These are phyloP conservation scores for Ooceraea biroi DNA, from an alignment of 1,140 invertebrate species.

Conservation along the genomic window DNA sequence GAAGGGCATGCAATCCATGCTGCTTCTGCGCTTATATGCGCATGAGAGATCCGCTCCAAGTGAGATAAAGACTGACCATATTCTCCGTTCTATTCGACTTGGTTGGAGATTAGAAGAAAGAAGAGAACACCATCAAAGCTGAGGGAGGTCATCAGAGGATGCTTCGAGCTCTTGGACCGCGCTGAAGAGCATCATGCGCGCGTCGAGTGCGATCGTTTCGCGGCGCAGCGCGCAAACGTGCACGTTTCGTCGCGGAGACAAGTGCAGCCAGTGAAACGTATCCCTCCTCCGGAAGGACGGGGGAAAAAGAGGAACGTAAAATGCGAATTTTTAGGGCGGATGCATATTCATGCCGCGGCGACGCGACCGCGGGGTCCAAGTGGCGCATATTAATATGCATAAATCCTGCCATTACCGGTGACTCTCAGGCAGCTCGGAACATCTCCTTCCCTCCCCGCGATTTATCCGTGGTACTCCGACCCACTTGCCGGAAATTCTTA, in stretches of 20 bases:
- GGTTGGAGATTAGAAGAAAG: conserved; percentile 70
- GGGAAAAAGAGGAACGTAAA: conserved; percentile 53
- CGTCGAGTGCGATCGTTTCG: conserved; percentile 65
- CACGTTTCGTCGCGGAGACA: conserved; percentile 49
- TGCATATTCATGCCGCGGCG: conserved; percentile 78
- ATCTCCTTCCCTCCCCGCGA: conserved; percentile 19
- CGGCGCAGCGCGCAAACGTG: conserved; percentile 62
- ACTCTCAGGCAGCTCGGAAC: conserved; percentile 19
- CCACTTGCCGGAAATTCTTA: conserved; percentile 47
- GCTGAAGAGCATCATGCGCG: conserved; percentile 54
- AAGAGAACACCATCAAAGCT: conserved; percentile 8
- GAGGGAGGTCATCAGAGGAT: conserved; percentile 48
- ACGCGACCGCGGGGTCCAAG: conserved; percentile 56
- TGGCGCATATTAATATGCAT: conserved; percentile 81
- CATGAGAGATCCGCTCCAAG: neutral
- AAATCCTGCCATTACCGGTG: conserved; percentile 63
- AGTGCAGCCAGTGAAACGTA: conserved; percentile 43
- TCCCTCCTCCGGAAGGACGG: conserved; percentile 10
- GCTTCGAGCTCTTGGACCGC: conserved; percentile 36
- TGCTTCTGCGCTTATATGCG: neutral
- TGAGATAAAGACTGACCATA: conserved; percentile 64
- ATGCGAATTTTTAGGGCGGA: conserved; percentile 72
- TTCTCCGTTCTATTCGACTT: conserved; percentile 27
- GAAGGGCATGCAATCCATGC: neutral
- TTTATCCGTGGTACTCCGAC: conserved; percentile 36